phyloP scores from a whole-genome alignment of 2,797 vertebrate species.

The Crocidura indochinensis region DNA sequence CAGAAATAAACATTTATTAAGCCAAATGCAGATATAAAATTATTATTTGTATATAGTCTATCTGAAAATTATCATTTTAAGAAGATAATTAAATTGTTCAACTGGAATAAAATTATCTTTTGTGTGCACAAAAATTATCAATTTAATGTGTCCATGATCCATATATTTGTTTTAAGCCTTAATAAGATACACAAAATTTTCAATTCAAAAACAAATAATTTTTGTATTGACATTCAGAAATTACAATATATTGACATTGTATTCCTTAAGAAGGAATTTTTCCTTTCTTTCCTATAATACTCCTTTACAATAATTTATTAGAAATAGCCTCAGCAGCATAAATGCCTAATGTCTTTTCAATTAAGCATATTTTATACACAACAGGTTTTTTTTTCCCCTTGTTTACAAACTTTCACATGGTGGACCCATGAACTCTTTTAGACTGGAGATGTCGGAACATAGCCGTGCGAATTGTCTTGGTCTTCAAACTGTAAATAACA shows the following conservation, averaged over 20 bases:
- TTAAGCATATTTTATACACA: background rate
- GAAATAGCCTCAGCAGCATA: conserved; percentile 3
- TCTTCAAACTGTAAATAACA: conserved; percentile 84
- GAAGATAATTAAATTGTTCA: background rate
- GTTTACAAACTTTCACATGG: background rate
- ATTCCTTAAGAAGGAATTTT: background rate
- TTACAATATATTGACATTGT: too few species aligned
- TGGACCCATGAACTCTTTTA: background rate
- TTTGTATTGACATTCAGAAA: too few species aligned
- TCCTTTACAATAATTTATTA: background rate
- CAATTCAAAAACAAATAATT: too few species aligned
- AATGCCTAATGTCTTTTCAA: background rate
- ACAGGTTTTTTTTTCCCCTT: background rate
- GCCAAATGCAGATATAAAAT: conserved; percentile 28
- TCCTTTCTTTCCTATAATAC: background rate
- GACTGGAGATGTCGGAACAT: conserved; percentile 59
- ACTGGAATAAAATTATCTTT: background rate
- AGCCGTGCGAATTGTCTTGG: conserved; percentile 68
- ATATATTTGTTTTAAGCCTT: background rate
- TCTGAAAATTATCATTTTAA: conserved; percentile 27
- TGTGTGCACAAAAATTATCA: background rate
- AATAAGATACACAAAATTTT: background rate
- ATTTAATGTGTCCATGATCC: background rate
- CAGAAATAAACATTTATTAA: background rate
- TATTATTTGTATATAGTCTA: background rate